Conservation (phyloP, 1,140 invertebrate genomes). For the Pararge aegeria region DNA sequence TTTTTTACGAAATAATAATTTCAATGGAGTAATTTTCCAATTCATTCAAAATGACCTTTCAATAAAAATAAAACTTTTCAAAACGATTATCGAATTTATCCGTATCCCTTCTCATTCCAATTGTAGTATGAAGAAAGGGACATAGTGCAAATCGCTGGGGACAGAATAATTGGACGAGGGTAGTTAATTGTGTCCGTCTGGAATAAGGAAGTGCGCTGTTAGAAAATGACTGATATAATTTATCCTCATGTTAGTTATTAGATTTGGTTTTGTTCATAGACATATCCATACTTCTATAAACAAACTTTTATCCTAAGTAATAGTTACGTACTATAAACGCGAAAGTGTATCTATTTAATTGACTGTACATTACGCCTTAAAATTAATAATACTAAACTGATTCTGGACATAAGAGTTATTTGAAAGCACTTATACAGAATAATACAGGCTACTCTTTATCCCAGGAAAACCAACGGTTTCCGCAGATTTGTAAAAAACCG, state of each 20-base stretch:
- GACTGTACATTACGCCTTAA: too few species aligned
- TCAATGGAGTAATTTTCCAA: background rate
- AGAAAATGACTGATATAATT: background rate
- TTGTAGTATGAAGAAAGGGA: background rate
- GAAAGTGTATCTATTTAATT: too few species aligned
- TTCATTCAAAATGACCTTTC: background rate
- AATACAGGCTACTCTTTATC: too few species aligned
- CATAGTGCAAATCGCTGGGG: background rate
- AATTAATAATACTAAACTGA: too few species aligned
- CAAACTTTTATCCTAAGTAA: too few species aligned
- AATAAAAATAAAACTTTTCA: background rate
- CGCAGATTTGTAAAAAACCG: too few species aligned
- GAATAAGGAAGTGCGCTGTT: background rate
- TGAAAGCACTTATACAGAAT: too few species aligned
- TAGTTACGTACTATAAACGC: too few species aligned
- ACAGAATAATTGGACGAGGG: background rate
- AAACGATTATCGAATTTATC: background rate
- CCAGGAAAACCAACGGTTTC: too few species aligned
- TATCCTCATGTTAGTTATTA: background rate
- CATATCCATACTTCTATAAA: too few species aligned
- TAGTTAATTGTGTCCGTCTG: background rate
- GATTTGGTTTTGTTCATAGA: background rate
- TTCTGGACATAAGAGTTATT: too few species aligned
- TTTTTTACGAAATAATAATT: background rate
- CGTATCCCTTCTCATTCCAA: background rate